Base-by-base conservation (phyloP, 2,113 vertebrate species). In the Corythaixoides concolor region DNA sequence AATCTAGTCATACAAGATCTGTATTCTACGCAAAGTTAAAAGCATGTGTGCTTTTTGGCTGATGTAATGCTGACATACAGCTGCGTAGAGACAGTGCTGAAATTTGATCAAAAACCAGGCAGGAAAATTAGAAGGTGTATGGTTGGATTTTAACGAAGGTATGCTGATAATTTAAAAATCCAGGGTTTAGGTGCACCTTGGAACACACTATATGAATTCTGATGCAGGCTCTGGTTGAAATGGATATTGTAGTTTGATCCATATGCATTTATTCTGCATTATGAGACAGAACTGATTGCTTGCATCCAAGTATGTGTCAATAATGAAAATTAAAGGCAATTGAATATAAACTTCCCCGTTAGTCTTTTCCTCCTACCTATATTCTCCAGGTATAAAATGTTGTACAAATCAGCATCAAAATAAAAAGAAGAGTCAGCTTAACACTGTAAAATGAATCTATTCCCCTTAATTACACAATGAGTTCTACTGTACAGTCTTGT, bases 291-390 rank as follows among this genome's bases (percentile, higher is more conserved):
- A 85, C 30, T 7, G 39, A 32, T 56, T 78, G 35, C 49, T 75
- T 37, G 39, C 50, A 75, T 49, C 47, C 45, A 76, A 52, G 47
- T 30, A 78, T 12, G 17, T 26, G 35, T 85, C 84, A 84, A 41
- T 22, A 47, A 13, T 6, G n/a, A 87, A 90, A 78, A 87, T 83
- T 32, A 89, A 90, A 96, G 45, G 32, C 60, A 88, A 90, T 43
- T 73, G 82, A 85, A 84, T 41, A 74, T 8, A 50, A 84, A 53
- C 21, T 67, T 90, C 27, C 33, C 30, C 2, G 4, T 63, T 58
- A 76, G 12, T 50, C 23, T 49, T 91, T 59, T 37, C 26, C 52
- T 60, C 24, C 41, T 74, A 66, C 55, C 22, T 43, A 1, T 43
- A 33, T 39, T 39, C 79, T 80, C 69, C 43, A 92, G 16, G 12